Conservation (phyloP, 2,888 invertebrate genomes). For the Calephelis perditalis region DNA sequence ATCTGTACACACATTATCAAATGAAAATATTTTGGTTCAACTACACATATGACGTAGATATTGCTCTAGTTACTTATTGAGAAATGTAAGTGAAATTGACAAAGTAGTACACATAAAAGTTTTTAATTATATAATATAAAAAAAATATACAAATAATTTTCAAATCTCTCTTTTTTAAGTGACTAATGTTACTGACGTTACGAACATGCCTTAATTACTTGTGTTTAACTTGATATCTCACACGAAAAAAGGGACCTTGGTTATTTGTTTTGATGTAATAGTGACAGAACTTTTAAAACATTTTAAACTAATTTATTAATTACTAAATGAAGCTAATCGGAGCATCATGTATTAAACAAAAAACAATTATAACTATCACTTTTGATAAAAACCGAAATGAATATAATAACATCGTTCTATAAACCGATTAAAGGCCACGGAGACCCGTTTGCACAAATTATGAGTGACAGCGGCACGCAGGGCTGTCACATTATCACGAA, state of each 20-base stretch:
- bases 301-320: too few relatives aligned
- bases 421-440: constrained; percentile 57
- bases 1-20: too few relatives aligned
- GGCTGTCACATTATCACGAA: constrained; percentile 30
- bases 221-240: neutral
- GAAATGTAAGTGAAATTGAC: neutral
- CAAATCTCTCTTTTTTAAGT: neutral
- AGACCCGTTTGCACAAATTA: constrained; percentile 53
- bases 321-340: too few relatives aligned
- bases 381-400: constrained; percentile 26
- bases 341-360: too few relatives aligned
- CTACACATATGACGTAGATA: neutral
- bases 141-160: neutral
- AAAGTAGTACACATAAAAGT: neutral
- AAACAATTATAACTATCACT: neutral
- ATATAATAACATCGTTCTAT: constrained; percentile 36
- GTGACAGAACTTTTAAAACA: too few relatives aligned
- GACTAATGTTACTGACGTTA: neutral
- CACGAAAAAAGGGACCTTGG: neutral
- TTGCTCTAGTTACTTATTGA: too few relatives aligned
- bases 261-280: too few relatives aligned
- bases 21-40: too few relatives aligned
- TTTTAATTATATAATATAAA: neutral
- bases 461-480: constrained; percentile 51
- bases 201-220: neutral